These are phyloP conservation scores for Troides helena DNA, from an alignment of 2,888 invertebrate species.

Conservation along the genomic window DNA sequence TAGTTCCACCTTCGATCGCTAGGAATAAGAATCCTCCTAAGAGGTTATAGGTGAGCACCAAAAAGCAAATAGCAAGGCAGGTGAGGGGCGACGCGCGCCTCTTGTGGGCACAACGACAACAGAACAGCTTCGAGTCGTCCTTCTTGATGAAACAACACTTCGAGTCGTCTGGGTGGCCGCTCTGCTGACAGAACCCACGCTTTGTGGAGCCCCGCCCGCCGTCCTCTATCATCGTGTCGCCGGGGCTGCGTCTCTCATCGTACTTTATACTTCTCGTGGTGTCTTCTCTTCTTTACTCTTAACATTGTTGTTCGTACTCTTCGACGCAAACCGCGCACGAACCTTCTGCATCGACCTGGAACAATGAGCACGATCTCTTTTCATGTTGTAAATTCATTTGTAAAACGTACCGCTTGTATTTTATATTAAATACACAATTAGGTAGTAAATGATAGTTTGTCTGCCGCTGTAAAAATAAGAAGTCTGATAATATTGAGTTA, in stretches of 20 bases:
- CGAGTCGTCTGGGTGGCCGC: slow-evolving; percentile 40
- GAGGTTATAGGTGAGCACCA: slow-evolving; percentile 94
- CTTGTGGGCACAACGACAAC: slow-evolving; percentile 74
- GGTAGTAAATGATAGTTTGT: background rate
- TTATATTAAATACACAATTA: background rate
- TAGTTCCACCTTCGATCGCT: slow-evolving; percentile 86
- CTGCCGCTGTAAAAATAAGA: background rate
- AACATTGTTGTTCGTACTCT: slow-evolving; percentile 44
- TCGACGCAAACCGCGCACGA: slow-evolving; percentile 8
- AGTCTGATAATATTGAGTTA: background rate
- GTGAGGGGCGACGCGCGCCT: slow-evolving; percentile 83
- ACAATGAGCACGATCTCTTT: slow-evolving; percentile 31
- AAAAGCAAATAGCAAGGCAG: slow-evolving; percentile 89
- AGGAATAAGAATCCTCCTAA: slow-evolving; percentile 95
- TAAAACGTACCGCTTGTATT: background rate
- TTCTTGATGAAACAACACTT: slow-evolving; percentile 45
- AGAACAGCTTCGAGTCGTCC: slow-evolving; percentile 45
- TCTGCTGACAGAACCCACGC: slow-evolving; percentile 39
- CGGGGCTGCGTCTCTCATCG: slow-evolving; percentile 47
- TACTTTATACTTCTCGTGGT: slow-evolving; percentile 60
- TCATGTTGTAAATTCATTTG: background rate
- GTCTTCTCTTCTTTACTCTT: slow-evolving; percentile 48
- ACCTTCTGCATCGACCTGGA: slow-evolving; percentile 33
- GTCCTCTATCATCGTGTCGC: slow-evolving; percentile 49
- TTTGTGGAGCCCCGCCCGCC: slow-evolving; percentile 41